Conservation (phyloP, 2,113 vertebrate genomes). For the Cyprinus carpio region DNA sequence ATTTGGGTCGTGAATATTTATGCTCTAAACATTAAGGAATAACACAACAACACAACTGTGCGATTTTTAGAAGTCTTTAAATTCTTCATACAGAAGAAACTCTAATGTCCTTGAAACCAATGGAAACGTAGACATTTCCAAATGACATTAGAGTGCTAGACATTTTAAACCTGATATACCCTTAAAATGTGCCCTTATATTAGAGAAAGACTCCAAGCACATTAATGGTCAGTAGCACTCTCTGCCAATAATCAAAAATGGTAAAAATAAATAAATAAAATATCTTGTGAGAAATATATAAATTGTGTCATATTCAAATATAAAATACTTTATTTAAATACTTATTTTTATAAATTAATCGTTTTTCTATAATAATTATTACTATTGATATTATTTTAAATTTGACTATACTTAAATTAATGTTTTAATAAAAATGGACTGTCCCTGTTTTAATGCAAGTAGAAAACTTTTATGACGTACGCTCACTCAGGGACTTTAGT, state of each 20-base stretch:
- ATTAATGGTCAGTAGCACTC: background rate
- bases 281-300: background rate
- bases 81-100: background rate
- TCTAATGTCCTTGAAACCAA: background rate
- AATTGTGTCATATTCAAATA: too few species aligned
- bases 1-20: background rate
- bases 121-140: background rate
- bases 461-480: too few species aligned
- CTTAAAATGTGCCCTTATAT: background rate
- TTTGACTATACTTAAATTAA: background rate
- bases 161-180: background rate
- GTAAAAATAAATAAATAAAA: background rate
- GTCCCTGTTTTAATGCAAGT: too few species aligned
- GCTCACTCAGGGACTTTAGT: too few species aligned
- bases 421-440: too few species aligned
- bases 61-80: background rate
- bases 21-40: background rate
- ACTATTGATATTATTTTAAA: background rate
- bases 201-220: background rate
- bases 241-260: background rate
- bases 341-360: background rate
- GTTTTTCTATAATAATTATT: background rate
- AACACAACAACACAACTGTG: background rate
- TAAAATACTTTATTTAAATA: background rate
- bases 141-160: background rate